A percentile compares a stretch with the other conserved stretches of the same genome.
Evolutionary conservation across 1,140 invertebrate genomes (phyloP).

Genomic region (Macrobrachium rosenbergii): DNA sequence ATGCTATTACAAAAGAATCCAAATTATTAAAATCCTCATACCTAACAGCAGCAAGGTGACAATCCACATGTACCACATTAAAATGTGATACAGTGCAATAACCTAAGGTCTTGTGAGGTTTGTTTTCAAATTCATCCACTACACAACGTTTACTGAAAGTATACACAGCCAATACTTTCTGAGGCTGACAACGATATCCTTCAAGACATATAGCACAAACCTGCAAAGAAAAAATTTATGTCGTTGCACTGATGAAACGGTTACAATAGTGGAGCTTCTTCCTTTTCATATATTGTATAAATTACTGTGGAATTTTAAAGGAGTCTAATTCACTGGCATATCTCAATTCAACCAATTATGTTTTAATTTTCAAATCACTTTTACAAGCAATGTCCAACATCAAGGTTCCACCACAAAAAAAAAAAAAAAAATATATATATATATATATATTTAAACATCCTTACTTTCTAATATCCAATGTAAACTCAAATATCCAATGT

Average conservation of each 20-base stretch:
- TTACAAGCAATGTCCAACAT: too few species aligned
- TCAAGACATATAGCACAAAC: conserved; percentile 98
- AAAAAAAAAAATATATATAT: neutral
- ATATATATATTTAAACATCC: too few species aligned
- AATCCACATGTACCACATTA: conserved; percentile 98
- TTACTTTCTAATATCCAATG: neutral
- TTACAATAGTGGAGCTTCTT: too few species aligned
- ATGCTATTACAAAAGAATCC: neutral
- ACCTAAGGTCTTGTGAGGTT: conserved; percentile 74
- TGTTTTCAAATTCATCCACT: conserved; percentile 93
- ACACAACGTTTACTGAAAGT: conserved; percentile 96
- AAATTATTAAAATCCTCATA: conserved; percentile 68
- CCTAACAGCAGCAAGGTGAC: conserved; percentile 95
- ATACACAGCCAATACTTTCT: conserved; percentile 90
- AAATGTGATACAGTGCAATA: conserved; percentile 98
- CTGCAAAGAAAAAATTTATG: conserved; percentile 70
- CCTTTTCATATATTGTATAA: too few species aligned
- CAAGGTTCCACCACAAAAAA: neutral
- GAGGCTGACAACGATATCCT: conserved; percentile 82
- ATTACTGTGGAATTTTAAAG: too few species aligned
- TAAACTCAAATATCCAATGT: neutral
- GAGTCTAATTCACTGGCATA: neutral
- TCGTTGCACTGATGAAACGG: too few species aligned
- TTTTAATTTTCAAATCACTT: neutral
- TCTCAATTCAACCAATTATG: neutral